These are phyloP conservation scores for Clusia tigrina DNA, from an alignment of 2,888 invertebrate species.

Conservation along the genomic window DNA sequence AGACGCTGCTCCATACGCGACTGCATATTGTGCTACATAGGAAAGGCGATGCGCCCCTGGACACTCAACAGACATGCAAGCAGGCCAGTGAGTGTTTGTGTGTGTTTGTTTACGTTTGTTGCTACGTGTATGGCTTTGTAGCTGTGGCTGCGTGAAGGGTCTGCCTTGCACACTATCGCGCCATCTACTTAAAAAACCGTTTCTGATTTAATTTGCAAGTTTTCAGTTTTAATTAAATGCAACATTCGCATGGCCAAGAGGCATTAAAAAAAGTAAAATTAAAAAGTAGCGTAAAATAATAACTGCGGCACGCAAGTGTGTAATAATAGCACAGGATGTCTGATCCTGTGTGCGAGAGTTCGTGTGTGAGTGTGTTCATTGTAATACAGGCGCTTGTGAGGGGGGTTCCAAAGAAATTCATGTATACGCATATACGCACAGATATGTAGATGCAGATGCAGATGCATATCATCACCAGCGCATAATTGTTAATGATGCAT, in stretches of 20 bases:
- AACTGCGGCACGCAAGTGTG: too few relatives aligned
- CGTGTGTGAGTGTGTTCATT: neutral
- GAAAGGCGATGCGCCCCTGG: neutral
- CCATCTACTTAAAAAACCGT: neutral
- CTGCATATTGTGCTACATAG: too few relatives aligned
- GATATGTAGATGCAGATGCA: neutral
- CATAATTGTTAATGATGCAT: conserved; percentile 39
- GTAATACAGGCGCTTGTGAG: neutral
- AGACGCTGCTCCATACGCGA: neutral
- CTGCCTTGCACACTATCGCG: conserved; percentile 4
- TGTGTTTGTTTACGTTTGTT: conserved; percentile 28
- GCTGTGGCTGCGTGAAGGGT: too few relatives aligned
- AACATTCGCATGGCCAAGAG: conserved; percentile 43
- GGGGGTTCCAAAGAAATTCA: neutral
- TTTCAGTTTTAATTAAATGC: conserved; percentile 61
- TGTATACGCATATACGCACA: neutral
- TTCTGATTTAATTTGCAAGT: conserved; percentile 42
- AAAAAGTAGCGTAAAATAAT: conserved; percentile 8
- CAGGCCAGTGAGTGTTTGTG: neutral
- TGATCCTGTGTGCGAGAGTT: too few relatives aligned
- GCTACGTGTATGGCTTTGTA: too few relatives aligned
- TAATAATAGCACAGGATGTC: too few relatives aligned
- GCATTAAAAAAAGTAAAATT: conserved; percentile 24
- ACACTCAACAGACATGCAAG: neutral
- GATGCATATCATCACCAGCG: neutral